phyloP scores from a whole-genome alignment of 2,888 invertebrate genomes.

The Conchocele bisecta region DNA sequence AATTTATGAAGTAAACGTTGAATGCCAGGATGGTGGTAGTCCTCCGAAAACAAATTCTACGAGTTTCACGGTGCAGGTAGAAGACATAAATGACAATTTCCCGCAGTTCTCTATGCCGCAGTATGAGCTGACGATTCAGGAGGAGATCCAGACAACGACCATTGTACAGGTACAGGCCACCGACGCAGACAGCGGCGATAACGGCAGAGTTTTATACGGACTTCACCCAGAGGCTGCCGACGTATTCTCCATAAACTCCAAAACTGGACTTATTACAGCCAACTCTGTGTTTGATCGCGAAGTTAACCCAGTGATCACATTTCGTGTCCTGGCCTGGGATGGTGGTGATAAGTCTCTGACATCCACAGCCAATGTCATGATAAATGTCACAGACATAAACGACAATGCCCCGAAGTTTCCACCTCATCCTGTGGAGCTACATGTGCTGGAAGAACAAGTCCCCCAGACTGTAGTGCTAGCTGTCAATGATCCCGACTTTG shows the following conservation, averaged over 20 bases:
- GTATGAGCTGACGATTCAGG: conserved; percentile 71
- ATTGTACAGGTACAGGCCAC: conserved; percentile 86
- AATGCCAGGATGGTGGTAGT: conserved; percentile 75
- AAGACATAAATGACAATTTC: conserved; percentile 78
- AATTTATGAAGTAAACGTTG: conserved; percentile 70
- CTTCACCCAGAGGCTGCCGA: conserved; percentile 86
- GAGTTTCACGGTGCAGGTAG: conserved; percentile 71
- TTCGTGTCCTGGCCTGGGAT: conserved; percentile 94
- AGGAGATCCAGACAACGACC: conserved; percentile 67
- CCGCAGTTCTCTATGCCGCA: conserved; percentile 70
- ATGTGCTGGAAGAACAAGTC: conserved; percentile 93
- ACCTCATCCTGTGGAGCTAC: conserved; percentile 93
- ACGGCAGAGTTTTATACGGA: conserved; percentile 84
- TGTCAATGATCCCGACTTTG: conserved; percentile 95
- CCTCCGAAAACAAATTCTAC: conserved; percentile 70
- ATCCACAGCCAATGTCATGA: conserved; percentile 86
- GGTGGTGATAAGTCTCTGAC: conserved; percentile 87
- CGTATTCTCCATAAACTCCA: conserved; percentile 92
- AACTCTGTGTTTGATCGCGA: conserved; percentile 92
- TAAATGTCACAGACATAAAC: conserved; percentile 96
- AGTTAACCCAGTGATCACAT: conserved; percentile 94
- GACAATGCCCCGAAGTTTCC: conserved; percentile 98
- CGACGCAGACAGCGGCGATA: conserved; percentile 84
- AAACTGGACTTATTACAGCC: conserved; percentile 92
- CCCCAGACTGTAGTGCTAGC: conserved; percentile 94